Conservation (phyloP, 1,140 invertebrate species). For the Musca vetustissima region DNA sequence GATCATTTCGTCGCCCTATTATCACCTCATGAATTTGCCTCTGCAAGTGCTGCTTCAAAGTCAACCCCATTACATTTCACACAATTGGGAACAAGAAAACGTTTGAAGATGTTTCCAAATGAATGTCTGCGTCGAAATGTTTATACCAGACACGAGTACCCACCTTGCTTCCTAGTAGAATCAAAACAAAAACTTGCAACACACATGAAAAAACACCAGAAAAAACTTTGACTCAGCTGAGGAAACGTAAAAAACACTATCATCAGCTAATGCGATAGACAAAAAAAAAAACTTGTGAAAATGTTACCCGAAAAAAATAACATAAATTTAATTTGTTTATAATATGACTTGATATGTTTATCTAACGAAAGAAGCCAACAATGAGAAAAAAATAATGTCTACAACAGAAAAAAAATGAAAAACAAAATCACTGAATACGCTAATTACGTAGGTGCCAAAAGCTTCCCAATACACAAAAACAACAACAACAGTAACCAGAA, state of each 20-base stretch:
- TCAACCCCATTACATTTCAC: background rate
- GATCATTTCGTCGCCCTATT: conserved; percentile 20
- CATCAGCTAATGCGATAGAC: background rate
- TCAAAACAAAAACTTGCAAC: background rate
- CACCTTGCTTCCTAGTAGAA: background rate
- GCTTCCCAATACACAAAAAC: background rate
- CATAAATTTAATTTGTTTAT: conserved; percentile 29
- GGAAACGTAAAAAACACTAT: conserved; percentile 1
- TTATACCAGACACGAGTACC: conserved; percentile 12
- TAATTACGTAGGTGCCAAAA: conserved; percentile 24
- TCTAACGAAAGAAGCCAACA: background rate
- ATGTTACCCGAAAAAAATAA: conserved; percentile 13
- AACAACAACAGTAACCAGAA: background rate
- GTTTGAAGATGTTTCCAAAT: conserved; percentile 1
- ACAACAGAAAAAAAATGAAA: conserved; percentile 4
- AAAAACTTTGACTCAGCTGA: background rate
- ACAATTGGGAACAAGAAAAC: background rate
- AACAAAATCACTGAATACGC: conserved; percentile 2
- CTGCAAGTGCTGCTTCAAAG: background rate
- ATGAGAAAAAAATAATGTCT: background rate
- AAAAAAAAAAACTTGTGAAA: conserved; percentile 18
- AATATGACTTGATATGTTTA: conserved; percentile 26
- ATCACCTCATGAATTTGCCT: conserved; percentile 28
- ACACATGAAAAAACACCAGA: too few species aligned
- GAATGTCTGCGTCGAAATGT: conserved; percentile 4